A percentile compares a stretch with the other conserved stretches of the same genome.
Evolutionary conservation across 2,113 vertebrate species (phyloP).

Genomic region (Kryptolebias marmoratus): DNA sequence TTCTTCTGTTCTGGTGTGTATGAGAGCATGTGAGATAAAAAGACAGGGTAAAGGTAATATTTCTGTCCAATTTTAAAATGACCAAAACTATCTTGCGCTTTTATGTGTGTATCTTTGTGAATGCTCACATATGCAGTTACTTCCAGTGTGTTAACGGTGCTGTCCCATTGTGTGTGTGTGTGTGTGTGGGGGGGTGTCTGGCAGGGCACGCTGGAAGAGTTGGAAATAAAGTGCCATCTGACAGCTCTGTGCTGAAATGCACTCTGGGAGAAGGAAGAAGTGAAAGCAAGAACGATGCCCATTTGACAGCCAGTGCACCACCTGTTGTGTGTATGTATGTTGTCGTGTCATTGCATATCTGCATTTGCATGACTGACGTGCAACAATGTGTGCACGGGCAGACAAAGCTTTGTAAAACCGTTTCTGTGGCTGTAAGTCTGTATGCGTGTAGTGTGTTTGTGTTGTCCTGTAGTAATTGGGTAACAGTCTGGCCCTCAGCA

Average conservation of each 20-base stretch:
- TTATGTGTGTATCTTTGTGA: constrained; percentile 24
- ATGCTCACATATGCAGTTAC: background rate
- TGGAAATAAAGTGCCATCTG: constrained; percentile 61
- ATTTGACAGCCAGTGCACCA: constrained; percentile 47
- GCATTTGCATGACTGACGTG: background rate
- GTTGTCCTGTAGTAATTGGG: constrained; percentile 61
- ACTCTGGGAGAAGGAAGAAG: constrained; percentile 56
- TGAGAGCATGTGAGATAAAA: background rate
- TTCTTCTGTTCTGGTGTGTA: background rate
- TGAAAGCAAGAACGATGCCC: constrained; percentile 33
- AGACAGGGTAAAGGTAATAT: background rate
- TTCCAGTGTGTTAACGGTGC: constrained; percentile 23
- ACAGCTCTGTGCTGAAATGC: constrained; percentile 63
- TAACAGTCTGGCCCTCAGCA: constrained; percentile 63
- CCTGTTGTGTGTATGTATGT: constrained; percentile 16
- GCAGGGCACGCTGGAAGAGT: constrained; percentile 38
- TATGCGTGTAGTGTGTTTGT: constrained; percentile 18
- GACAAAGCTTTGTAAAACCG: background rate
- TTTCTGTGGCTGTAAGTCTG: constrained; percentile 4
- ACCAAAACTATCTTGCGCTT: background rate
- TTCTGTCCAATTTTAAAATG: background rate
- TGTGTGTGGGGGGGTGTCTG: constrained; percentile 18
- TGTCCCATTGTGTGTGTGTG: constrained; percentile 32
- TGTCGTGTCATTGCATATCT: constrained; percentile 7
- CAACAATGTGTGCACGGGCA: background rate